A percentile compares a stretch with the other conserved stretches of the same genome.
Evolutionary conservation across 2,888 invertebrate genomes (phyloP).

Genomic region (Cantharis lateralis): DNA sequence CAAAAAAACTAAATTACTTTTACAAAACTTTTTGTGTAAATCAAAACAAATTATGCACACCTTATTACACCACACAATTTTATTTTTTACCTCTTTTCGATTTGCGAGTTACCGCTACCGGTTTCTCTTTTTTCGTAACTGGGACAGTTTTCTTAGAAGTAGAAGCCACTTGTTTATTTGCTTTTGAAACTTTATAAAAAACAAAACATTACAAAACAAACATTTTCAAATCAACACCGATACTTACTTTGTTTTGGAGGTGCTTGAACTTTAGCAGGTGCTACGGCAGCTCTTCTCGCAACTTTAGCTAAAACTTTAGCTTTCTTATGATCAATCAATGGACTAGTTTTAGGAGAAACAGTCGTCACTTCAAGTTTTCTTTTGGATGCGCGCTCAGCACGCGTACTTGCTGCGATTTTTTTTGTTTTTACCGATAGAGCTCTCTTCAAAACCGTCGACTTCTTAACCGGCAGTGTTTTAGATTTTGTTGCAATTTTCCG

Average conservation of each 20-base stretch:
- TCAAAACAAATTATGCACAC: neutral
- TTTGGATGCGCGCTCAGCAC: conserved; percentile 47
- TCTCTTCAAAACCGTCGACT: conserved; percentile 26
- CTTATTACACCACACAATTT: conserved; percentile 15
- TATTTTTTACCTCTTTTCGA: conserved; percentile 37
- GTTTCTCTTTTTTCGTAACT: conserved; percentile 10
- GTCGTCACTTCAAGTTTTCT: conserved; percentile 30
- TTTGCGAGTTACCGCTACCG: conserved; percentile 26
- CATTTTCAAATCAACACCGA: neutral
- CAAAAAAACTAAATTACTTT: neutral
- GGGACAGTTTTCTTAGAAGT: conserved; percentile 21
- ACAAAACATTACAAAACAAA: neutral
- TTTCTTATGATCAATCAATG: conserved; percentile 54
- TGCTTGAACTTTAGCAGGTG: conserved; percentile 21
- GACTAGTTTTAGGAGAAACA: conserved; percentile 38
- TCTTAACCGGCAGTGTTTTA: conserved; percentile 17
- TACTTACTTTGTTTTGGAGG: conserved; percentile 23
- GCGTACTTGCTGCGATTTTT: conserved; percentile 34
- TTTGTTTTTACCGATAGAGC: conserved; percentile 23
- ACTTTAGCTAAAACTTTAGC: conserved; percentile 54
- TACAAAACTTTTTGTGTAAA: neutral
- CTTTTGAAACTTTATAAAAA: conserved; percentile 28
- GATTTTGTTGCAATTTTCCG: conserved; percentile 41
- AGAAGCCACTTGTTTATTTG: conserved; percentile 24
- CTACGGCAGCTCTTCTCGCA: conserved; percentile 45